phyloP scores from a whole-genome alignment of 2,113 vertebrate species.

The Morone chrysops region DNA sequence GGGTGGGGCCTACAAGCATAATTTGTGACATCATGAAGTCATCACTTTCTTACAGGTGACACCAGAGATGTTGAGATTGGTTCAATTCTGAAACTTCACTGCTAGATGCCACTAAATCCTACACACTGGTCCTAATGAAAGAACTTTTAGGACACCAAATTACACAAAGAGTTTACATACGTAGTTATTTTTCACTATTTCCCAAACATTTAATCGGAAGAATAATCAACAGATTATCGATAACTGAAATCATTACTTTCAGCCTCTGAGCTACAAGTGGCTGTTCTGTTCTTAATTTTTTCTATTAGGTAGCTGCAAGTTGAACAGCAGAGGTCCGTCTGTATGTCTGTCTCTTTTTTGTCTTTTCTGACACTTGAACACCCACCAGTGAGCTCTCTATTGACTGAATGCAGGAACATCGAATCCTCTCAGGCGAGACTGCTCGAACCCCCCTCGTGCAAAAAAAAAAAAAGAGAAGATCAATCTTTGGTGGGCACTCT shows the following conservation, averaged over 20 bases:
- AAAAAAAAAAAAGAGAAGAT: neutral
- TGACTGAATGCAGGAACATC: conserved; percentile 29
- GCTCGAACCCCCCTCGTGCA: neutral
- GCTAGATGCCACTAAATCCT: too few species aligned
- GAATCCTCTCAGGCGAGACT: conserved; percentile 29
- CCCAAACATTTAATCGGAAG: neutral
- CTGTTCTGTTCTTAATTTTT: neutral
- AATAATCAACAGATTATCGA: too few species aligned
- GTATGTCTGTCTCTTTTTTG: neutral
- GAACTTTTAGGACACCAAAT: neutral
- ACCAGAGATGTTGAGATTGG: too few species aligned
- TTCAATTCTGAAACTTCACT: too few species aligned
- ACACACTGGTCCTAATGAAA: too few species aligned
- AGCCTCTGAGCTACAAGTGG: neutral
- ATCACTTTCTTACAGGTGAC: too few species aligned
- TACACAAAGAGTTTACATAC: too few species aligned
- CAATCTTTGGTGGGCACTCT: conserved; percentile 36
- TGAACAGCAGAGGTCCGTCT: neutral
- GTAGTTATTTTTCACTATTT: too few species aligned
- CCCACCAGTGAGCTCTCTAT: conserved; percentile 14
- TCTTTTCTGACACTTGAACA: conserved; percentile 16
- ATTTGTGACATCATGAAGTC: too few species aligned
- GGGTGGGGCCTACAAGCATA: too few species aligned
- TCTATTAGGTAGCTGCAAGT: neutral
- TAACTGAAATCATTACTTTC: neutral